These are phyloP conservation scores for Holothuria scabra DNA, from an alignment of 53 echinoderm and acorn worm genomes.

Conservation along the genomic window DNA sequence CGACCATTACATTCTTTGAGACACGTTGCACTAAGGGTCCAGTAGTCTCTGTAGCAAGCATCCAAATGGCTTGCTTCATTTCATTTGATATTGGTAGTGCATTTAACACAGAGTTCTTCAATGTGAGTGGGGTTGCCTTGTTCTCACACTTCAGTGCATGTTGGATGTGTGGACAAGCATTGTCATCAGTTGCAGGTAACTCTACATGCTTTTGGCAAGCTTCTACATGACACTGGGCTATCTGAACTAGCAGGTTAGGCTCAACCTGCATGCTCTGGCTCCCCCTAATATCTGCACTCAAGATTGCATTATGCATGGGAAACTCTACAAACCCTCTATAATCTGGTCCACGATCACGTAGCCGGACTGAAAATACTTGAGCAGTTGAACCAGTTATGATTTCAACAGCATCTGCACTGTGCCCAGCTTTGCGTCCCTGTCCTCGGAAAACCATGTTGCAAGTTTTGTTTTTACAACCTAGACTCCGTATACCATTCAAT, in stretches of 20 bases:
- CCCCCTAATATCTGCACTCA: slow-evolving; percentile 27
- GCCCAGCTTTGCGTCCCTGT: slow-evolving; percentile 76
- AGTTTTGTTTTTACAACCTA: slow-evolving; percentile 96
- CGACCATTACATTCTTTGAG: slow-evolving; percentile 94
- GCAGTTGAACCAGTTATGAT: slow-evolving; percentile 92
- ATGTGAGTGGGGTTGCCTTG: slow-evolving; percentile 84
- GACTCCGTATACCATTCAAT: slow-evolving; percentile 91
- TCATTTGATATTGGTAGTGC: slow-evolving; percentile 87
- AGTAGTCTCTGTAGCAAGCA: slow-evolving; percentile 94
- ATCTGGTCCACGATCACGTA: slow-evolving; percentile 92
- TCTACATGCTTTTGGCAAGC: slow-evolving; percentile 77
- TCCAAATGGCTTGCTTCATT: slow-evolving; percentile 95
- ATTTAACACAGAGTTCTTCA: slow-evolving; percentile 92
- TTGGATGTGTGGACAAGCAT: slow-evolving; percentile 72
- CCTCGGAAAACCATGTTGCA: slow-evolving; percentile 94
- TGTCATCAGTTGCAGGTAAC: slow-evolving; percentile 37
- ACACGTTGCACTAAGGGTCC: slow-evolving; percentile 95
- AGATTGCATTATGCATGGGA: slow-evolving; percentile 69
- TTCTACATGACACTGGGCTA: slow-evolving; percentile 80
- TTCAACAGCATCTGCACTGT: slow-evolving; percentile 91
- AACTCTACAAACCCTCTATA: slow-evolving; percentile 94
- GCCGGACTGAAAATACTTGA: slow-evolving; percentile 86
- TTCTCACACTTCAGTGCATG: slow-evolving; percentile 75
- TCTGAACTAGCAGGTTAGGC: slow-evolving; percentile 49
- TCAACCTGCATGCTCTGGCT: slow-evolving; percentile 53